Conservation (phyloP, 37 sponge, comb jelly and placozoan genomes). For the Beroe ovata region DNA sequence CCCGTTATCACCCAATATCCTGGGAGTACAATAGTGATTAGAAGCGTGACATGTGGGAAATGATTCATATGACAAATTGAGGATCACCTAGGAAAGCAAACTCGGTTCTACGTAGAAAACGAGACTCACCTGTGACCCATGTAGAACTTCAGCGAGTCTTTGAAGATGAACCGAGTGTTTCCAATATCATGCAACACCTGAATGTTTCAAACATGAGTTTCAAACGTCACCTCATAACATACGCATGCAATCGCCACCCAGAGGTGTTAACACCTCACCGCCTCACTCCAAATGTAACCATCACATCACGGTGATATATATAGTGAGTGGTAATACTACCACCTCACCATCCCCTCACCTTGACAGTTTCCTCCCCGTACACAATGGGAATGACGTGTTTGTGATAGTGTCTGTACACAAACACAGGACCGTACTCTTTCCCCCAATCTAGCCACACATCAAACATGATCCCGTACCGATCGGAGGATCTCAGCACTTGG, state of each 20-base stretch:
- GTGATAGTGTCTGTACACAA: conserved; percentile 36
- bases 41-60: too few relatives aligned
- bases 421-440: conserved; percentile 40
- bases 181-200: conserved; percentile 21
- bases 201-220: too few relatives aligned
- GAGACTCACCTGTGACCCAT: conserved; percentile 32
- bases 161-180: conserved; percentile 40
- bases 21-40: too few relatives aligned
- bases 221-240: too few relatives aligned
- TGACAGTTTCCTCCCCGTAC: conserved; percentile 27
- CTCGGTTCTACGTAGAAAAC: too few relatives aligned
- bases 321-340: too few relatives aligned
- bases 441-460: conserved; percentile 60
- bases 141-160: conserved; percentile 46
- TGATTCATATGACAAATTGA: too few relatives aligned
- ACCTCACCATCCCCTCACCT: background rate
- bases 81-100: too few relatives aligned
- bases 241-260: too few relatives aligned
- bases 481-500: background rate
- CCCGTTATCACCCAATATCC: conserved; percentile 40
- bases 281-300: too few relatives aligned
- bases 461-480: background rate
- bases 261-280: too few relatives aligned
- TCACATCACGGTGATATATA: too few relatives aligned
- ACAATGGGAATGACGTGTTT: conserved; percentile 37